phyloP scores from a whole-genome alignment of 2,113 vertebrate genomes.

The Cololabis saira region DNA sequence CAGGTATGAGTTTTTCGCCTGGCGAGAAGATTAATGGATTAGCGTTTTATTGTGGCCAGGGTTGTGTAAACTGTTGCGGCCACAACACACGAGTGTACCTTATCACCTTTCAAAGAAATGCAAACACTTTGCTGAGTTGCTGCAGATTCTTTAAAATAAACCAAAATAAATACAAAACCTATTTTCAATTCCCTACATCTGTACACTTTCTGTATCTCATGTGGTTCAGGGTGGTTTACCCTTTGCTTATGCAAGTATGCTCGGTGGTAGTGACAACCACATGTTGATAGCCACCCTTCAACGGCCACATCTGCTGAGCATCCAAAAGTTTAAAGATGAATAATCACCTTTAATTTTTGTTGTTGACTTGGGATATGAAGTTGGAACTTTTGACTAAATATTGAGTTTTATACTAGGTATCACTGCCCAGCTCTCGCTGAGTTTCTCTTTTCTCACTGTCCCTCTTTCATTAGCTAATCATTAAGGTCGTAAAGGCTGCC shows the following conservation, averaged over 20 bases:
- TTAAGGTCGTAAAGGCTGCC: conserved; percentile 50
- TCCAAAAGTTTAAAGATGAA: background rate
- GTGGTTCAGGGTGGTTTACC: too few relatives aligned
- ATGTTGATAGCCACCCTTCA: too few relatives aligned
- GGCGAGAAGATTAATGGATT: conserved; percentile 37
- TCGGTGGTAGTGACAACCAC: too few relatives aligned
- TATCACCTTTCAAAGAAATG: conserved; percentile 8
- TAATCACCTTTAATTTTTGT: background rate
- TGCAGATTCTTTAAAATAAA: background rate
- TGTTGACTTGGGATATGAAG: background rate
- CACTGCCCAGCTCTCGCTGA: conserved; percentile 23
- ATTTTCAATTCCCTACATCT: too few relatives aligned
- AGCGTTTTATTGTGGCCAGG: conserved; percentile 30
- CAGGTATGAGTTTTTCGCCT: conserved; percentile 47
- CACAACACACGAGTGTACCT: background rate
- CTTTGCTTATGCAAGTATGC: too few relatives aligned
- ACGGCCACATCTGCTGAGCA: background rate
- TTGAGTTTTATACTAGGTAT: background rate
- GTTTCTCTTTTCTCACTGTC: conserved; percentile 59
- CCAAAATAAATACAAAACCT: too few relatives aligned
- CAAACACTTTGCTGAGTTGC: conserved; percentile 3
- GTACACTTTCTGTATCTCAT: too few relatives aligned
- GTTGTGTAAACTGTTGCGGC: conserved; percentile 42
- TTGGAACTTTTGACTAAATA: background rate
- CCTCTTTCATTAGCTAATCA: conserved; percentile 61